These are phyloP conservation scores for Argyresthia albistria DNA, from an alignment of 2,888 invertebrate genomes.

Conservation along the genomic window DNA sequence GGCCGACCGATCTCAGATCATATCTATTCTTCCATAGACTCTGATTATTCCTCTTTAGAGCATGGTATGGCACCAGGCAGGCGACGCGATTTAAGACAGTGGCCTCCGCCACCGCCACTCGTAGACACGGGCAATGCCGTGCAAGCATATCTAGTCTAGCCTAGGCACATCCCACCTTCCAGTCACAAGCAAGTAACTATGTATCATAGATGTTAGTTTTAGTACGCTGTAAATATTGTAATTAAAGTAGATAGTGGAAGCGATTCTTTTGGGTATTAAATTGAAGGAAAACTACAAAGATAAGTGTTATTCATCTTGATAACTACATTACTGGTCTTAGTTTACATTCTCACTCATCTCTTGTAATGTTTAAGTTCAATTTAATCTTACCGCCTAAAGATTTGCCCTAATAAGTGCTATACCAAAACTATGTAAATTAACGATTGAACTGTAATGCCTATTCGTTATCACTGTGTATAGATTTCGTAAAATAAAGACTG, in stretches of 20 bases:
- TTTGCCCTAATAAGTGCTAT: slow-evolving; percentile 49
- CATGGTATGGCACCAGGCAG: slow-evolving; percentile 74
- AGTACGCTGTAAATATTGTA: slow-evolving; percentile 65
- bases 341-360: too few species aligned
- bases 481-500: slow-evolving; percentile 71
- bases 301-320: too few species aligned
- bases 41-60: slow-evolving; percentile 88
- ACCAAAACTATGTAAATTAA: slow-evolving; percentile 69
- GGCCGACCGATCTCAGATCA: slow-evolving; percentile 88
- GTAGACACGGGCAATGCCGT: slow-evolving; percentile 66
- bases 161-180: slow-evolving; percentile 48
- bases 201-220: slow-evolving; percentile 39
- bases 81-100: slow-evolving; percentile 55
- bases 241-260: slow-evolving; percentile 18
- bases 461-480: slow-evolving; percentile 69
- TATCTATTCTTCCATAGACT: slow-evolving; percentile 92
- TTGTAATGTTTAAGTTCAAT: not conserved
- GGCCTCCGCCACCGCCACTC: slow-evolving; percentile 61
- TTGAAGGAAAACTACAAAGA: too few species aligned
- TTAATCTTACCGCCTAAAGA: not conserved
- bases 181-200: slow-evolving; percentile 53
- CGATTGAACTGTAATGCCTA: slow-evolving; percentile 52
- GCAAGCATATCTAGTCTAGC: slow-evolving; percentile 80
- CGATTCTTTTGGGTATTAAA: too few species aligned
- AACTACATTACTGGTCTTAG: too few species aligned